Conservation (phyloP, 2,113 vertebrate species). For the Festucalex cinctus region DNA sequence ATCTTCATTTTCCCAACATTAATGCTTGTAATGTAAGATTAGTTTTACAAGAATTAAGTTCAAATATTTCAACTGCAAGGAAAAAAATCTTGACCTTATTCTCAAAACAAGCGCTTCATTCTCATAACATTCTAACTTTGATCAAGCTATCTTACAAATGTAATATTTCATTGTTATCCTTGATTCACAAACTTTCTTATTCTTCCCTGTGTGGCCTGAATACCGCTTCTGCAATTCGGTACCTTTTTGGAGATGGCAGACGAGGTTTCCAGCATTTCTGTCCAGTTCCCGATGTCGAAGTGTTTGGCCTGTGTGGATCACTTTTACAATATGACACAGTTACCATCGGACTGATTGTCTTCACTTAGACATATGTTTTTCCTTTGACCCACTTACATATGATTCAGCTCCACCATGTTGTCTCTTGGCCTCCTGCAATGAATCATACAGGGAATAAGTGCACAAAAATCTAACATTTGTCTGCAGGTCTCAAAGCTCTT, state of each 20-base stretch:
- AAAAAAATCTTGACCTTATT: too few relatives aligned
- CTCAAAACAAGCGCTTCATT: background rate
- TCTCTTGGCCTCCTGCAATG: slow-evolving; percentile 20
- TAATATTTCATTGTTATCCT: background rate
- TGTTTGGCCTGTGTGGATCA: slow-evolving; percentile 35
- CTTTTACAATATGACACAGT: background rate
- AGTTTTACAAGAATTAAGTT: too few relatives aligned
- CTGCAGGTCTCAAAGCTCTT: background rate
- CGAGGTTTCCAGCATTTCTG: slow-evolving; percentile 40
- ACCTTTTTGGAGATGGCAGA: slow-evolving; percentile 58
- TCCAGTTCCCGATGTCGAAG: slow-evolving; percentile 5
- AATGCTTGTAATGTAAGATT: too few relatives aligned
- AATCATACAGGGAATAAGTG: background rate
- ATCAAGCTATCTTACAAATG: background rate
- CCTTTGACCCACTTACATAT: slow-evolving; percentile 11
- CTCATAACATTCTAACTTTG: background rate
- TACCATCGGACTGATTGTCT: background rate
- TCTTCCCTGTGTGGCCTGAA: background rate
- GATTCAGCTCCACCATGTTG: background rate
- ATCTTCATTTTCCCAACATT: too few relatives aligned
- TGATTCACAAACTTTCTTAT: background rate
- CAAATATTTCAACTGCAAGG: too few relatives aligned
- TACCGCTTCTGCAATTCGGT: background rate
- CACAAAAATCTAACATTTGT: background rate
- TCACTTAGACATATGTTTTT: too few relatives aligned